phyloP scores from a whole-genome alignment of 2,888 invertebrate genomes.

The Osedax frankpressi region DNA sequence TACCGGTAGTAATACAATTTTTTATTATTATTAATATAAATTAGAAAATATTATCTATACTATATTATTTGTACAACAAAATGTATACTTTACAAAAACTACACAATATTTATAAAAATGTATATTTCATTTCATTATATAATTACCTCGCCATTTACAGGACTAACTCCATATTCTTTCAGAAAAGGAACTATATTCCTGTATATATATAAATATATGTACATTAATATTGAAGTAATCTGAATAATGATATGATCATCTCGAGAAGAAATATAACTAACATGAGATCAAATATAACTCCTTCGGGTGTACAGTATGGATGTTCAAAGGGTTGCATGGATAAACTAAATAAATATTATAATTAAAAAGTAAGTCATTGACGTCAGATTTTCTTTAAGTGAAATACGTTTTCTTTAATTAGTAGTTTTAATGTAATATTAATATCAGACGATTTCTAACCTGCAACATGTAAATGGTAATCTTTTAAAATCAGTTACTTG shows the following conservation, averaged over 20 bases:
- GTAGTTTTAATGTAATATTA: neutral
- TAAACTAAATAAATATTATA: conserved; percentile 51
- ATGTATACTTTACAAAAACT: too few relatives aligned
- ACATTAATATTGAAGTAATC: neutral
- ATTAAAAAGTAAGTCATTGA: neutral
- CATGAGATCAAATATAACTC: conserved; percentile 77
- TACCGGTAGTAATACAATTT: too few relatives aligned
- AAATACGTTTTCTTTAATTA: neutral
- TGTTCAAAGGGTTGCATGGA: conserved; percentile 80
- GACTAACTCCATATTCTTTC: conserved; percentile 81
- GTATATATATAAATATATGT: conserved; percentile 22
- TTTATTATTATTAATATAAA: too few relatives aligned
- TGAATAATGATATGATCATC: neutral
- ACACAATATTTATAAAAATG: too few relatives aligned
- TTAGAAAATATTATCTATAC: too few relatives aligned
- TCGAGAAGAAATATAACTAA: conserved; percentile 31
- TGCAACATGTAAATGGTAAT: conserved; percentile 82
- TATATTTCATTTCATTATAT: too few relatives aligned
- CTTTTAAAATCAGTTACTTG: conserved; percentile 64
- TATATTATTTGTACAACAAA: too few relatives aligned
- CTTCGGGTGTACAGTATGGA: conserved; percentile 80
- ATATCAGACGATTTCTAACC: conserved; percentile 28
- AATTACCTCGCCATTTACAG: conserved; percentile 71
- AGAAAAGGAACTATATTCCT: conserved; percentile 67
- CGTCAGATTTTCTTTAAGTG: neutral